phyloP scores from a whole-genome alignment of 2,888 invertebrate species.

The Invenusta paracnida region DNA sequence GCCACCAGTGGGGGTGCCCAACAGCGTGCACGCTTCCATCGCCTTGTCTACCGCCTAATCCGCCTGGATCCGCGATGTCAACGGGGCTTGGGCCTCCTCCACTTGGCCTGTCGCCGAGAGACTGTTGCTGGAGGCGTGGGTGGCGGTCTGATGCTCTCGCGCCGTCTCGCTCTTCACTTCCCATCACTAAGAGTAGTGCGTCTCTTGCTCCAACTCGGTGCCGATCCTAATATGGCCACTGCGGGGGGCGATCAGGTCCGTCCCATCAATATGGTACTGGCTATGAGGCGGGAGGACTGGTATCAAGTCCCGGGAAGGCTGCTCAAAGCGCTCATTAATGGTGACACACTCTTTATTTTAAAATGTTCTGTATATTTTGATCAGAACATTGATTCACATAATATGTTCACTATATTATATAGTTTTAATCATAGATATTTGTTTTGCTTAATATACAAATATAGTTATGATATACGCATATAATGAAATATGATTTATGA shows the following conservation, averaged over 20 bases:
- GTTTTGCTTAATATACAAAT: too few relatives aligned
- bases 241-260: neutral
- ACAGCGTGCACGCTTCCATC: neutral
- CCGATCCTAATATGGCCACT: neutral
- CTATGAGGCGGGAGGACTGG: neutral
- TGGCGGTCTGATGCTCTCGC: neutral
- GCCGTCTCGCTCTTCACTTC: neutral
- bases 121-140: too few relatives aligned
- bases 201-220: neutral
- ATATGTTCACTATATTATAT: too few relatives aligned
- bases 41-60: conserved; percentile 71
- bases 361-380: too few relatives aligned
- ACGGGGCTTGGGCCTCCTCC: conserved; percentile 62
- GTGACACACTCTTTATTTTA: too few relatives aligned
- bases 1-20: too few relatives aligned
- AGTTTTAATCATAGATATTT: too few relatives aligned
- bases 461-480: too few relatives aligned
- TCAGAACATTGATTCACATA: too few relatives aligned
- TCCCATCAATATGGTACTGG: neutral
- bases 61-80: conserved; percentile 66
- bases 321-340: too few relatives aligned
- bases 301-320: neutral
- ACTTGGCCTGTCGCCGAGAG: conserved; percentile 70
- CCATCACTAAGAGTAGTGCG: neutral
- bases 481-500: too few relatives aligned